Evolutionary conservation across 2,797 vertebrate genomes (phyloP).

Genomic region (Pseudomugil tenellus): DNA sequence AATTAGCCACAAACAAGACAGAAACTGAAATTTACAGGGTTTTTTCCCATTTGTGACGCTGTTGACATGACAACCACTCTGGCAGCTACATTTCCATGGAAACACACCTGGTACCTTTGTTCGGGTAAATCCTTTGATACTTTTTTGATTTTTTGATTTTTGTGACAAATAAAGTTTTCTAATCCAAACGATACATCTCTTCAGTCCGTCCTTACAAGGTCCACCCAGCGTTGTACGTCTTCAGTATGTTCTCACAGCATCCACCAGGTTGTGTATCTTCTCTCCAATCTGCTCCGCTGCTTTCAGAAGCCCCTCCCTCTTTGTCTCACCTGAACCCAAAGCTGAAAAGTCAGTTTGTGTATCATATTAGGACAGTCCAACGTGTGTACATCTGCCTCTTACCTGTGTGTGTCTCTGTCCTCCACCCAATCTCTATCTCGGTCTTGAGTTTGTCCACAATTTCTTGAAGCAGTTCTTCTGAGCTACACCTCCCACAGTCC

Average conservation of each 20-base stretch:
- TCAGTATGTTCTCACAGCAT: slow-evolving; percentile 17
- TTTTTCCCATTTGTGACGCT: no score
- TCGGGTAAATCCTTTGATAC: slow-evolving; percentile 16
- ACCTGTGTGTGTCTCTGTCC: slow-evolving; percentile 57
- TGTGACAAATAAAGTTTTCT: slow-evolving; percentile 50
- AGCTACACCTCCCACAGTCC: slow-evolving; percentile 43
- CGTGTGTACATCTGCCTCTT: background rate
- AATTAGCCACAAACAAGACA: no score
- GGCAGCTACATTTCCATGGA: no score
- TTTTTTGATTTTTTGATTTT: slow-evolving; percentile 46
- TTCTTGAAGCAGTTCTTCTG: slow-evolving; percentile 70
- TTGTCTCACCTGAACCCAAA: slow-evolving; percentile 27
- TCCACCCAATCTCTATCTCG: slow-evolving; percentile 64
- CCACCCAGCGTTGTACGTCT: no score
- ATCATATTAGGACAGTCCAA: no score
- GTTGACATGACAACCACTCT: no score
- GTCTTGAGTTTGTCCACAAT: slow-evolving; percentile 79
- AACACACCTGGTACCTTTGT: slow-evolving; percentile 6
- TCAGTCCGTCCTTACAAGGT: background rate
- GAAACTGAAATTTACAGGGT: no score
- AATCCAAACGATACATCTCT: slow-evolving; percentile 5
- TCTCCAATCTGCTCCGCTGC: slow-evolving; percentile 69
- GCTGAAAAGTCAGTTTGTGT: background rate
- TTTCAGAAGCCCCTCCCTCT: slow-evolving; percentile 54
- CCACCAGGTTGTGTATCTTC: slow-evolving; percentile 61